Percentiles rank a stretch among this genome's conserved stretches.
phyloP scores from a whole-genome alignment of 2,888 invertebrate species.

The Apantesis nais region DNA sequence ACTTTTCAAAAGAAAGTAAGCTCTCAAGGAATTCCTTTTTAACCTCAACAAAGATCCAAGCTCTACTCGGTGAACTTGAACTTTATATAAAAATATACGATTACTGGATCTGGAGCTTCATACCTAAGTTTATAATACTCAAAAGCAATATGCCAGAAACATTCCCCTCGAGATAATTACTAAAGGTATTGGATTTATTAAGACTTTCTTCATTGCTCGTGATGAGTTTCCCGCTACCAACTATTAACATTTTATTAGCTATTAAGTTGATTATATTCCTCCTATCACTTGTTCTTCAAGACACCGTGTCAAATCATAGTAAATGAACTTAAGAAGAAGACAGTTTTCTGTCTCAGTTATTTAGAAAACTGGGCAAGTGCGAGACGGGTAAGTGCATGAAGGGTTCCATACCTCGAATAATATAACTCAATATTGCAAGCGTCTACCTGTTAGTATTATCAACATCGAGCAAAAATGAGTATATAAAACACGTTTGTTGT shows the following conservation, averaged over 20 bases:
- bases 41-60: conserved; percentile 32
- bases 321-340: not conserved
- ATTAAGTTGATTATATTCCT: conserved; percentile 1
- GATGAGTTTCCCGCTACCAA: conserved; percentile 6
- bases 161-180: not conserved
- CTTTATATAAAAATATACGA: conserved; percentile 32
- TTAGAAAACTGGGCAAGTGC: too few species aligned
- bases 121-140: conserved; percentile 22
- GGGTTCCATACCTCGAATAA: too few species aligned
- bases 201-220: conserved; percentile 1
- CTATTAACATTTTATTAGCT: conserved; percentile 10
- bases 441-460: too few species aligned
- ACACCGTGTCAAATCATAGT: conserved; percentile 1
- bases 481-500: too few species aligned
- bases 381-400: too few species aligned
- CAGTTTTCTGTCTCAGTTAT: not conserved
- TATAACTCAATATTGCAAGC: too few species aligned
- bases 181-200: not conserved
- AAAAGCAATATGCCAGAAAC: conserved; percentile 8
- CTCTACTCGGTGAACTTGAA: conserved; percentile 29
- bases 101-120: conserved; percentile 25
- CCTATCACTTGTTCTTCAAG: not conserved
- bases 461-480: too few species aligned
- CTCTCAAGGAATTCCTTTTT: conserved; percentile 28
- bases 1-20: conserved; percentile 31